Base-by-base conservation (phyloP, 35 echinoderm and acorn worm species). In the Apostichopus japonicus region DNA sequence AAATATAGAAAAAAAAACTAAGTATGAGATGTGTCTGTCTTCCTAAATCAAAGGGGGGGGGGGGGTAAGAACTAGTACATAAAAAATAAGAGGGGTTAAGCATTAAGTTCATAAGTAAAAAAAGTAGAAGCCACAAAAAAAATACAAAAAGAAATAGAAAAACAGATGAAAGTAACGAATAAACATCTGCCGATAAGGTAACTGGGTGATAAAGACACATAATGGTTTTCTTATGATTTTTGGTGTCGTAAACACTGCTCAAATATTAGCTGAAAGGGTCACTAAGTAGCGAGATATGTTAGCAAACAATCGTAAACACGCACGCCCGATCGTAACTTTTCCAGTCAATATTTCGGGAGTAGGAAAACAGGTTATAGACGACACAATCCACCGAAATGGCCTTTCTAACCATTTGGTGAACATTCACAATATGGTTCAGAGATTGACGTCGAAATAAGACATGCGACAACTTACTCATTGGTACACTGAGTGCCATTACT, bases 301-400 rank as follows among this genome's bases (percentile, higher is more conserved):
- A 58, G 81, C 81, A 84, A 84, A 84, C 81, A 84, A 55, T 84
- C 81, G 81, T 84, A 84, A 84, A 84, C 54, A 4, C 21, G 81
- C 56, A 24, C 10, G 8, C 33, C 17, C 81, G 81, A 58, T 57
- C 81, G 81, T 84, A 84, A 84, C 81, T 84, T 58, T 80, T 84
- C 81, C 8, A 84, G 55, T 23, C 0, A 23, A 24, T 44, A 44
- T 44, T 44, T 44, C 33, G 33, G 33, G 33, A 4, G 4, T 44
- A 44, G 33, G 2, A 44, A 44, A 44, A 44, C 33, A 44, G 33
- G 33, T 44, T 44, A 44, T 44, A 0, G 33, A 44, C 33, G 33
- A 44, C 33, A 44, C 0, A 44, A 44, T 44, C 33, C 33, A 44
- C 33, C 33, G 33, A 44, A 0, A 44, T 44, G 33, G 33, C 33